Percentiles rank a stretch among this genome's conserved stretches.
phyloP scores from a whole-genome alignment of 2,797 vertebrate species.

The Enteromius unitaeniatus region DNA sequence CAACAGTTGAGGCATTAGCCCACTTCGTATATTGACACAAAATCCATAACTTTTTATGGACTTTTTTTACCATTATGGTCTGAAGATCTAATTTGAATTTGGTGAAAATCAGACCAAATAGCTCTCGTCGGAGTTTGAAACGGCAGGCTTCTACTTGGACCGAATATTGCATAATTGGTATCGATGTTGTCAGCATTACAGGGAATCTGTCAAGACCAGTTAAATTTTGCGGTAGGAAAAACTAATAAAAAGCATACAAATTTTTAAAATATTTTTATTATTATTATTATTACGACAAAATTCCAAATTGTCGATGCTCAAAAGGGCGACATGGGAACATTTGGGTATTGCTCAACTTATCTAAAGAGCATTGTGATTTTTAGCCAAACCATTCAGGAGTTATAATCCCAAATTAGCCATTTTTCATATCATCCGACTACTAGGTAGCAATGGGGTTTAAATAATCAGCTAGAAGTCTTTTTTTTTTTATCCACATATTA shows the following conservation, averaged over 20 bases:
- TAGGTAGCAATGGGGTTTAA: neutral
- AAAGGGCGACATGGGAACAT: neutral
- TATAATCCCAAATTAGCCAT: neutral
- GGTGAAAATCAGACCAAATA: neutral
- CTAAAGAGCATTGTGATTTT: neutral
- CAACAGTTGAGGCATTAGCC: no score
- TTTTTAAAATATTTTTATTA: neutral
- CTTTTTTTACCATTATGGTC: neutral
- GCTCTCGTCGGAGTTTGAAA: neutral
- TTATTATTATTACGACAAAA: neutral
- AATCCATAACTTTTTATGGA: neutral
- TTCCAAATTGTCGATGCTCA: neutral
- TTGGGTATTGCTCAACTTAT: neutral
- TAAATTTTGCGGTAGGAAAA: neutral
- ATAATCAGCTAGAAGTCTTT: neutral
- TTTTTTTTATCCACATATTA: no score
- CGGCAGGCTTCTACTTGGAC: no score
- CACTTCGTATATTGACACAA: neutral
- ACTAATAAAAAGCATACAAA: neutral
- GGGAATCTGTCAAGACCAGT: neutral
- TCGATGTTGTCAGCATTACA: no score
- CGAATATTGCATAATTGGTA: no score
- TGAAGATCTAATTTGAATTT: neutral
- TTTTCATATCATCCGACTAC: neutral
- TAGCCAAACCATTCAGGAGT: neutral